These are phyloP conservation scores for Anableps anableps DNA, from an alignment of 2,797 vertebrate species.

Conservation along the genomic window DNA sequence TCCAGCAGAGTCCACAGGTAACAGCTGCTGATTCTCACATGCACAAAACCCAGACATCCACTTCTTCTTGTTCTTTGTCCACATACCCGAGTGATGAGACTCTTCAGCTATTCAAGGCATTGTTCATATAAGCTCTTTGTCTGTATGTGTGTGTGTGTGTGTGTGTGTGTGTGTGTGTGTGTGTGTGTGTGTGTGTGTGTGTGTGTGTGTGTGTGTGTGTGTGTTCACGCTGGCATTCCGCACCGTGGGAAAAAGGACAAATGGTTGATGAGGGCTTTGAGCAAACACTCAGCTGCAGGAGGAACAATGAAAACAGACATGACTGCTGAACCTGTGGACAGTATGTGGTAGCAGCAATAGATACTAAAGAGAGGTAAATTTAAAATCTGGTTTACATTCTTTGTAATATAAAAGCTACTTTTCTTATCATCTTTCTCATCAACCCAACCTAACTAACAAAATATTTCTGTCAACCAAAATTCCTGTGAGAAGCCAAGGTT, in stretches of 20 bases:
- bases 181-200: constrained; percentile 43
- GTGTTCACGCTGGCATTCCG: constrained; percentile 66
- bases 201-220: neutral
- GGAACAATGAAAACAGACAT: constrained; percentile 40
- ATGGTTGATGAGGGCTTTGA: constrained; percentile 70
- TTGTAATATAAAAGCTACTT: neutral
- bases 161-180: neutral
- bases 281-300: constrained; percentile 46
- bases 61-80: constrained; percentile 52
- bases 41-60: constrained; percentile 32
- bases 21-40: constrained; percentile 68
- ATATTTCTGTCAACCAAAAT: neutral
- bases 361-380: neutral
- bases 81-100: constrained; percentile 77
- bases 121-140: constrained; percentile 83
- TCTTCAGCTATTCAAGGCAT: constrained; percentile 81
- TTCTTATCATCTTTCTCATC: neutral
- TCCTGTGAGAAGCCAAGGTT: neutral
- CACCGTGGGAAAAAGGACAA: constrained; percentile 88
- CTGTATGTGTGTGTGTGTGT: constrained; percentile 51
- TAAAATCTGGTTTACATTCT: neutral
- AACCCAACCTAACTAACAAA: neutral
- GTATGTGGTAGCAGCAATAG: no score
- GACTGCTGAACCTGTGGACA: constrained; percentile 9
- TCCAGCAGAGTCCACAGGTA: constrained; percentile 73